Conservation (phyloP, 2,888 invertebrate species). For the Epinotia demarniana region DNA sequence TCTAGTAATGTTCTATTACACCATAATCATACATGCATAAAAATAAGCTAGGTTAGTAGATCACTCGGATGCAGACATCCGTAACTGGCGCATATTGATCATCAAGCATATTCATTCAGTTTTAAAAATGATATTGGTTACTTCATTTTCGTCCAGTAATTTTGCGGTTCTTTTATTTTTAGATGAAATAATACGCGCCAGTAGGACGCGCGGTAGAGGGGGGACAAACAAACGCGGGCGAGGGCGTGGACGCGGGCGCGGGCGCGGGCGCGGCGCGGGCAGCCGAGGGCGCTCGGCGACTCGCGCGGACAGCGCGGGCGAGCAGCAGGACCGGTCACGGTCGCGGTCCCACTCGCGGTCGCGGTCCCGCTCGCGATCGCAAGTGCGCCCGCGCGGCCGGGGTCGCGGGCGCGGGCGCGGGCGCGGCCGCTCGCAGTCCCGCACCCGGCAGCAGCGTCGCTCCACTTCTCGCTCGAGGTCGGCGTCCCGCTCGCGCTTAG, state of each 20-base stretch:
- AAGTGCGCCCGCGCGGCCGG: conserved; percentile 57
- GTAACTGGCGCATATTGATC: too few relatives aligned
- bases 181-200: conserved; percentile 56
- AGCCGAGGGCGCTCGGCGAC: conserved; percentile 58
- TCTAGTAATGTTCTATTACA: too few relatives aligned
- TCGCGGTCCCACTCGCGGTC: conserved; percentile 54
- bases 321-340: conserved; percentile 45
- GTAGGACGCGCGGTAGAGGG: conserved; percentile 59
- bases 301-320: conserved; percentile 51
- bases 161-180: neutral
- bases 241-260: conserved; percentile 50
- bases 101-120: too few relatives aligned
- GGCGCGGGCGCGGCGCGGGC: conserved; percentile 62
- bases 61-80: too few relatives aligned
- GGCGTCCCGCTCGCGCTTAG: conserved; percentile 48
- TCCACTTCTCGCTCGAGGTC: conserved; percentile 49
- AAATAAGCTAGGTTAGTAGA: too few relatives aligned
- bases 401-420: conserved; percentile 53
- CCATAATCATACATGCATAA: too few relatives aligned
- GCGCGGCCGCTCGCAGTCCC: conserved; percentile 56
- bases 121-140: too few relatives aligned
- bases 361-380: conserved; percentile 51
- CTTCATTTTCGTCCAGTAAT: neutral
- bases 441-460: conserved; percentile 60
- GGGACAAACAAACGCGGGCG: conserved; percentile 47